These are phyloP conservation scores for Phasia obesa DNA, from an alignment of 2,888 invertebrate species.

Conservation along the genomic window DNA sequence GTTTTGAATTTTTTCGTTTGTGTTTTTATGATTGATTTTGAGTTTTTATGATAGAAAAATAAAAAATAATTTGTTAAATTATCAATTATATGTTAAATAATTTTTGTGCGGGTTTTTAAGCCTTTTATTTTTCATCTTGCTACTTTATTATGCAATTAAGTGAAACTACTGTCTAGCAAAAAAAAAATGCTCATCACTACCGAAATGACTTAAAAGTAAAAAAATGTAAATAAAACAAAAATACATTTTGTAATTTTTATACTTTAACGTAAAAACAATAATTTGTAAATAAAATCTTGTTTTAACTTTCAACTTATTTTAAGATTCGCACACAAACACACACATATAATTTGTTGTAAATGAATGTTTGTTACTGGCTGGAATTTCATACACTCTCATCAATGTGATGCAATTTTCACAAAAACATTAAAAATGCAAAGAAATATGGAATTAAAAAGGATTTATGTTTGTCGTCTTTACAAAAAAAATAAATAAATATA, in stretches of 20 bases:
- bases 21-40: conserved; percentile 6
- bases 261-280: conserved; percentile 13
- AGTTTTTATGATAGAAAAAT: background rate
- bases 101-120: background rate
- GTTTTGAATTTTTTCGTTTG: background rate
- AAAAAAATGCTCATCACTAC: conserved; percentile 4
- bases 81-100: too few species aligned
- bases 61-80: too few species aligned
- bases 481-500: too few species aligned
- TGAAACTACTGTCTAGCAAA: conserved; percentile 39
- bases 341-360: background rate
- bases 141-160: conserved; percentile 58
- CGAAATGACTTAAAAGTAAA: background rate
- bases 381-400: too few species aligned
- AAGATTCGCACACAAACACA: background rate
- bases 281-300: conserved; percentile 49
- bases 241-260: conserved; percentile 3
- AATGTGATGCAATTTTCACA: too few species aligned
- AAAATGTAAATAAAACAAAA: conserved; percentile 10
- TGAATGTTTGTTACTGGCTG: background rate
- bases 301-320: conserved; percentile 52
- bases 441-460: too few species aligned
- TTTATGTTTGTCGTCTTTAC: too few species aligned
- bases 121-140: conserved; percentile 18
- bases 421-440: too few species aligned